These are phyloP conservation scores for Drosophila algonquin DNA, from an alignment of 2,888 invertebrate genomes.

Conservation along the genomic window DNA sequence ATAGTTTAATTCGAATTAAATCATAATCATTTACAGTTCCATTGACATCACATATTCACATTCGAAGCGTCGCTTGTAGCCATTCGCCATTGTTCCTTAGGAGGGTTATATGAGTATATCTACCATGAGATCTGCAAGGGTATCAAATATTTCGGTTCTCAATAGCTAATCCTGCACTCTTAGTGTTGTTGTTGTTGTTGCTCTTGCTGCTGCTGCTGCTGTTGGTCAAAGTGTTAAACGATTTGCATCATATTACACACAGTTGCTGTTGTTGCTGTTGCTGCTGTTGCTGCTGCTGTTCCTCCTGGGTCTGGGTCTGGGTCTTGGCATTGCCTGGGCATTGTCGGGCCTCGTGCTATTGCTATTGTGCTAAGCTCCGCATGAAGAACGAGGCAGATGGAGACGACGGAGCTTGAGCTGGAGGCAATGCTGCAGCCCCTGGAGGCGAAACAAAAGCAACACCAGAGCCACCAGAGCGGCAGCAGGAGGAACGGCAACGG, in stretches of 20 bases:
- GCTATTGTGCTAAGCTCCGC: slow-evolving; percentile 69
- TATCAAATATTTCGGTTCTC: slow-evolving; percentile 1
- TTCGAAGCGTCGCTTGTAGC: not conserved
- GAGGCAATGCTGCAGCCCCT: slow-evolving; percentile 21
- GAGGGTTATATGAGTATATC: not conserved
- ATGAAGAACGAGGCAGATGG: slow-evolving; percentile 42
- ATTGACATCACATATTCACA: too few relatives aligned
- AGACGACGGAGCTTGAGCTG: slow-evolving; percentile 12
- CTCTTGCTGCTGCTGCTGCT: slow-evolving; percentile 40
- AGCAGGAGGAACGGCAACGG: slow-evolving; percentile 1
- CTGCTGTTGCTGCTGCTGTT: slow-evolving; percentile 11
- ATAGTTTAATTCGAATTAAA: too few relatives aligned
- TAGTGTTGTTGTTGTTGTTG: slow-evolving; percentile 27
- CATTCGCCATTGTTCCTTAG: not conserved
- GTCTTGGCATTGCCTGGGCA: slow-evolving; percentile 61
- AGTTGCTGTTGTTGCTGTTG: slow-evolving; percentile 51
- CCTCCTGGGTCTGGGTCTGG: slow-evolving; percentile 7
- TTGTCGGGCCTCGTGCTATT: slow-evolving; percentile 58
- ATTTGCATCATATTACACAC: slow-evolving; percentile 77
- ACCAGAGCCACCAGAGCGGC: slow-evolving; percentile 42
- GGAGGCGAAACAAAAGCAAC: slow-evolving; percentile 60
- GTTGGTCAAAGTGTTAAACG: slow-evolving; percentile 78
- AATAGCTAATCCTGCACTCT: not conserved
- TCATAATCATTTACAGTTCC: not conserved
- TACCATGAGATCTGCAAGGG: not conserved